Evolutionary conservation across 92 coral and sea anemone species (phyloP), one percentile per base, ranked within the genome.

Genomic region (Nematostella vectensis): DNA sequence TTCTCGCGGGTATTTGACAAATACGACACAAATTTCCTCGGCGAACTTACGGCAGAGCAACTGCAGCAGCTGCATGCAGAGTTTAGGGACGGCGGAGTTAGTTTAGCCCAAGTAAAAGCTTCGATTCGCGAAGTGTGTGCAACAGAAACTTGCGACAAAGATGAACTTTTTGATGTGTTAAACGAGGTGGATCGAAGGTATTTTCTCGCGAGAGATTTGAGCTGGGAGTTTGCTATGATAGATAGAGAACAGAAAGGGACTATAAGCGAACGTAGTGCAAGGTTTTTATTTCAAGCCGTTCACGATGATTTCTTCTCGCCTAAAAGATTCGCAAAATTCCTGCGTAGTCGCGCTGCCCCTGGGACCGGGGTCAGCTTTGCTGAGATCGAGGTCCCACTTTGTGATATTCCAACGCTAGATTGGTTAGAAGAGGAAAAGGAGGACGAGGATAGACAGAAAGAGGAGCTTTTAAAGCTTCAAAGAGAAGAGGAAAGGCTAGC

Each of bases 171-270:
- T 23, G 98, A 91, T 67, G 91, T 82, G 47, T 68, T 91, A 39
- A 91, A 81, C 88, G 98, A 91, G 57, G 86, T 91, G 98, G 98
- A 91, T 30, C 83, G 98, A 3, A 42, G 98, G 24, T 91, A 91
- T 75, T 91, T 73, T 51, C 76, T 91, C 21, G 98, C 81, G 43
- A 69, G 76, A 33, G 98, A 91, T 62, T 58, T 91, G 58, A 89
- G 71, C 16, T 91, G 98, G 98, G 98, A 91, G 63, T 91, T 91
- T 72, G 68, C 95, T 27, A 81, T 87, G 95, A 64, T 91, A 11
- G 98, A 91, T 58, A 80, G 96, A 42, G 89, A 86, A 49, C 82
- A 88, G 56, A 77, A 73, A 55, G 98, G 98, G 23, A 81, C 88
- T 2, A 86, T 91, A 28, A 81, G 84, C 55, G 98, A 91, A 65